phyloP scores from a whole-genome alignment of 2,797 vertebrate species.

The Rhynchotus rufescens region DNA sequence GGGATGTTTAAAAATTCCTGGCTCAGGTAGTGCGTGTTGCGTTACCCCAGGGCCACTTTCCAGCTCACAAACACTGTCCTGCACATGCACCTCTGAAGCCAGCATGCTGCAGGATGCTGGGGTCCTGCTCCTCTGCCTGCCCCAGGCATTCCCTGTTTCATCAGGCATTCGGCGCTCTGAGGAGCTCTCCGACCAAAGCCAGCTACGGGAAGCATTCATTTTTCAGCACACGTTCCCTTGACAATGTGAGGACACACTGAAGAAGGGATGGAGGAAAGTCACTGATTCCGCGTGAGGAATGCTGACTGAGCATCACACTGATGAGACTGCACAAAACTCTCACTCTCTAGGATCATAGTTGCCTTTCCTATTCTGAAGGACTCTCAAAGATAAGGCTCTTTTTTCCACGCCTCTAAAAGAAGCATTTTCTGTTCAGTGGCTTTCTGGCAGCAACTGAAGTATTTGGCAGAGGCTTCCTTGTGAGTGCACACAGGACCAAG shows the following conservation, averaged over 20 bases:
- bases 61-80: neutral
- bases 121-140: neutral
- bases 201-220: neutral
- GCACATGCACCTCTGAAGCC: too few species aligned
- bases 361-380: neutral
- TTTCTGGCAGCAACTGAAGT: conserved; percentile 37
- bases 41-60: too few species aligned
- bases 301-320: neutral
- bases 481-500: conserved; percentile 23
- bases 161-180: neutral
- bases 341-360: neutral
- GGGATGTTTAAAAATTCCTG: neutral
- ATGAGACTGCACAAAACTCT: neutral
- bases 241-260: neutral
- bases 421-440: neutral
- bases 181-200: neutral
- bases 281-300: neutral
- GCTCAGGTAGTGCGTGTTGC: neutral
- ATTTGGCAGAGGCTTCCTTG: conserved; percentile 45
- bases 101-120: neutral
- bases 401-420: neutral
- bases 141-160: neutral
- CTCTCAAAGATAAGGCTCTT: neutral
- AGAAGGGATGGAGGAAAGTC: neutral
- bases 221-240: neutral